Evolutionary conservation across 2,888 invertebrate genomes (phyloP).

Genomic region (Tetrapedia diversipes): DNA sequence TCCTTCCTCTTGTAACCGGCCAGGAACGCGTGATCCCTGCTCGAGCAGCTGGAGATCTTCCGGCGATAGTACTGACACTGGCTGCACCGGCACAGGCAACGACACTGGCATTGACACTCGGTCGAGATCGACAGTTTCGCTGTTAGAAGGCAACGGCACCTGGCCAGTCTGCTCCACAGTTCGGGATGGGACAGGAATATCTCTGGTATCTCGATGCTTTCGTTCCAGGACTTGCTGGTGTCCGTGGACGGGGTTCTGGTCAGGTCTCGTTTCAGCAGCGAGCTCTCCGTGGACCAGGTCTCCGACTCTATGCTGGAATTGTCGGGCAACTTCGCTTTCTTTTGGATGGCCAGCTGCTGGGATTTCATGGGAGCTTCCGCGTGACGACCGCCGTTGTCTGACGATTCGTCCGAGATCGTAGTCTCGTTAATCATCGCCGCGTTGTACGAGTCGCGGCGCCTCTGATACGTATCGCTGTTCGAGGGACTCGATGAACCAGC

Average conservation of each 20-base stretch:
- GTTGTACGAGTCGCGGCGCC: conserved; percentile 75
- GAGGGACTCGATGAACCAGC: conserved; percentile 29
- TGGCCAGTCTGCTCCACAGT: conserved; percentile 45
- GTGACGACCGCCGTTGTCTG: conserved; percentile 50
- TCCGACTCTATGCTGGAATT: conserved; percentile 67
- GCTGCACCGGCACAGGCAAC: conserved; percentile 59
- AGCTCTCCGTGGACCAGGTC: conserved; percentile 64
- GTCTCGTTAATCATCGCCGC: conserved; percentile 71
- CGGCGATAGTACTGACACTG: conserved; percentile 65
- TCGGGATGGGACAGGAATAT: conserved; percentile 67
- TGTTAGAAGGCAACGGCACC: conserved; percentile 59
- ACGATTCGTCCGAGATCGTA: conserved; percentile 54
- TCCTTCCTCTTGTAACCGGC: conserved; percentile 66
- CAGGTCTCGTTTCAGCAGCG: conserved; percentile 54
- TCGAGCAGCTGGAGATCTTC: conserved; percentile 60
- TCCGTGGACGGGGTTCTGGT: conserved; percentile 65
- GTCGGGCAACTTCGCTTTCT: conserved; percentile 31
- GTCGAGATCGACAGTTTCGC: conserved; percentile 45
- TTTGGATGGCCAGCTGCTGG: conserved; percentile 5
- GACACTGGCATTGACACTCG: conserved; percentile 57
- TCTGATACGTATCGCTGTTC: conserved; percentile 52
- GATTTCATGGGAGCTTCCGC: conserved; percentile 19
- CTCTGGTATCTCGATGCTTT: conserved; percentile 70
- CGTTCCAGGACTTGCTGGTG: conserved; percentile 68
- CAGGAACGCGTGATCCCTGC: conserved; percentile 45